Percentiles rank a stretch among this genome's conserved stretches.
phyloP scores from a whole-genome alignment of 2,113 vertebrate genomes.

The Craseonycteris thonglongyai region DNA sequence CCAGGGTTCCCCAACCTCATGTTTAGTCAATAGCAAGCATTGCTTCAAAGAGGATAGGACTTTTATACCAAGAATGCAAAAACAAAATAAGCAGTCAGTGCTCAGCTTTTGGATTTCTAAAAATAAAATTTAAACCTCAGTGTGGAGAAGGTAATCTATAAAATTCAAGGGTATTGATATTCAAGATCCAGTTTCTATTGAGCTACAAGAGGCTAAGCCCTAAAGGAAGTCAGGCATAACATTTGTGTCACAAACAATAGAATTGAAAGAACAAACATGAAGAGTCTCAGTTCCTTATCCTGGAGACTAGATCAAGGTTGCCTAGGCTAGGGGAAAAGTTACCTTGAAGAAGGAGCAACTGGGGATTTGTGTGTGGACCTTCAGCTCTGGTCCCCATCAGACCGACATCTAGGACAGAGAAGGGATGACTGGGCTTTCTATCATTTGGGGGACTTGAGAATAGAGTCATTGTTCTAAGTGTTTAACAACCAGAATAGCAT shows the following conservation, averaged over 20 bases:
- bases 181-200: constrained; percentile 34
- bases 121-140: constrained; percentile 33
- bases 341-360: neutral
- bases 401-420: neutral
- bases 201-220: neutral
- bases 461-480: neutral
- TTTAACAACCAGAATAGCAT: neutral
- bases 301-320: constrained; percentile 2
- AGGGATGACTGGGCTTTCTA: neutral
- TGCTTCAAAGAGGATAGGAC: neutral
- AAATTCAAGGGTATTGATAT: constrained; percentile 27
- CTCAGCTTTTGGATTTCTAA: constrained; percentile 30
- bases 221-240: neutral
- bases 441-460: neutral
- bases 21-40: neutral
- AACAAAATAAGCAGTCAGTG: constrained; percentile 15
- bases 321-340: neutral
- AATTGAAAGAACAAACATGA: neutral
- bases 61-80: neutral
- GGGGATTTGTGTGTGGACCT: neutral
- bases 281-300: neutral
- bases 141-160: neutral
- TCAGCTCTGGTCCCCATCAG: neutral
- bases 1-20: neutral
- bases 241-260: neutral